Evolutionary conservation across 2,888 invertebrate genomes (phyloP).

Genomic region (Oscheius myriophilus): DNA sequence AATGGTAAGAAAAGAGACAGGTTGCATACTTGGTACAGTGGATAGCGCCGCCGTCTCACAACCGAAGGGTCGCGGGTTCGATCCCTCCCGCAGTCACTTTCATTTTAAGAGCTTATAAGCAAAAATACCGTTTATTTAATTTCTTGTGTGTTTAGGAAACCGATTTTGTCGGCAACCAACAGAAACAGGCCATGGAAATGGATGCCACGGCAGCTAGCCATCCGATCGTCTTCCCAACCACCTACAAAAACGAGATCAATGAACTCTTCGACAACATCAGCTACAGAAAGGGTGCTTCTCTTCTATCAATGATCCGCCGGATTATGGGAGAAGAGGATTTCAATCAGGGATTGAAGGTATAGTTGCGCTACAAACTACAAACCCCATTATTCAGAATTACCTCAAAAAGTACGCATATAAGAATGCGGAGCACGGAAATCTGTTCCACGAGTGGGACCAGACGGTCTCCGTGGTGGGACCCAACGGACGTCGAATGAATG

Average conservation of each 20-base stretch:
- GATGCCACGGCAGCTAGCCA: slow-evolving; percentile 81
- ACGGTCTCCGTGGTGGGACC: slow-evolving; percentile 37
- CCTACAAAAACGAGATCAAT: slow-evolving; percentile 86
- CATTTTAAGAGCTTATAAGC: too few species aligned
- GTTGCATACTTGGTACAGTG: too few species aligned
- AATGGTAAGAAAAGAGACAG: too few species aligned
- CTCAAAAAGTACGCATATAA: slow-evolving; percentile 79
- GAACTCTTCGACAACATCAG: slow-evolving; percentile 90
- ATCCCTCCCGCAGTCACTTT: too few species aligned
- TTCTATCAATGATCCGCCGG: slow-evolving; percentile 65
- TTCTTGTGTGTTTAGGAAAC: slow-evolving; percentile 49
- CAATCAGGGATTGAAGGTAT: slow-evolving; percentile 59
- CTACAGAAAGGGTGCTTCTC: slow-evolving; percentile 77
- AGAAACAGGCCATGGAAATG: slow-evolving; percentile 71
- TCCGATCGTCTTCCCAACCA: slow-evolving; percentile 83
- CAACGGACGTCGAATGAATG: slow-evolving; percentile 58
- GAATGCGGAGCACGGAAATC: slow-evolving; percentile 83
- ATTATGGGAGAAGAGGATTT: slow-evolving; percentile 64
- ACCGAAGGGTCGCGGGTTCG: too few species aligned
- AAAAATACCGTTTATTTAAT: too few species aligned
- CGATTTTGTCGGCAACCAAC: slow-evolving; percentile 58
- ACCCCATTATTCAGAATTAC: slow-evolving; percentile 75
- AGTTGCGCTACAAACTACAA: slow-evolving; percentile 23
- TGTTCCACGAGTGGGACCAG: slow-evolving; percentile 82
- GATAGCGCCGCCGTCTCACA: too few species aligned